Percentiles rank a stretch among this genome's conserved stretches.
These are phyloP conservation scores for Epirrita christyi DNA, from an alignment of 2,888 invertebrate species.

Conservation along the genomic window DNA sequence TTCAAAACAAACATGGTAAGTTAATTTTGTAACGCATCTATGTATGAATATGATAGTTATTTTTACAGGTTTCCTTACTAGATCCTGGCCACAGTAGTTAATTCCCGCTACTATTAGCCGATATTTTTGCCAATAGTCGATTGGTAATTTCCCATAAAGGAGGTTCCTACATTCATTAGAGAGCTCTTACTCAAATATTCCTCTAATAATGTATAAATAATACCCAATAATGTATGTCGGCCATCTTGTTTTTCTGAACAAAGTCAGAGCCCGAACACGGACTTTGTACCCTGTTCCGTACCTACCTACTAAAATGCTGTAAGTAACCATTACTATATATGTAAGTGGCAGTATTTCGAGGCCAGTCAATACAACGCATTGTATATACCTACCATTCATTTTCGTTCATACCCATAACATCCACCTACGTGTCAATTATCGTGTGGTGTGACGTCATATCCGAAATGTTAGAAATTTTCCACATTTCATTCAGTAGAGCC, in stretches of 20 bases:
- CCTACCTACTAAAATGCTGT: background rate
- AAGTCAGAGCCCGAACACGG: background rate
- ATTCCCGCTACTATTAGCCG: too few relatives aligned
- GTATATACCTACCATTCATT: too few relatives aligned
- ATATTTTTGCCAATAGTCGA: too few relatives aligned
- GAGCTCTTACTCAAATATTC: too few relatives aligned
- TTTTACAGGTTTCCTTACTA: background rate
- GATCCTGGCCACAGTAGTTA: background rate
- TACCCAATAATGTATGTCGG: background rate
- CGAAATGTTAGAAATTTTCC: too few relatives aligned
- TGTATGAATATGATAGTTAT: background rate
- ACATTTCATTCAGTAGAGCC: too few relatives aligned
- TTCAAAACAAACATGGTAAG: conserved; percentile 69
- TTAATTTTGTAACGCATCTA: conserved; percentile 38
- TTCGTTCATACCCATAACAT: background rate
- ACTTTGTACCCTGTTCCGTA: background rate
- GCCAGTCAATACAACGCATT: background rate
- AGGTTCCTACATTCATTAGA: too few relatives aligned
- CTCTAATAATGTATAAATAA: too few relatives aligned
- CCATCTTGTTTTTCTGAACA: background rate
- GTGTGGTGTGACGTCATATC: background rate
- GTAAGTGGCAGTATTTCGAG: background rate
- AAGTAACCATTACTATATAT: background rate
- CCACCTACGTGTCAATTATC: background rate
- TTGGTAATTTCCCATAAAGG: too few relatives aligned